These are phyloP conservation scores for Scopus umbretta DNA, from an alignment of 2,113 vertebrate genomes.

Conservation along the genomic window DNA sequence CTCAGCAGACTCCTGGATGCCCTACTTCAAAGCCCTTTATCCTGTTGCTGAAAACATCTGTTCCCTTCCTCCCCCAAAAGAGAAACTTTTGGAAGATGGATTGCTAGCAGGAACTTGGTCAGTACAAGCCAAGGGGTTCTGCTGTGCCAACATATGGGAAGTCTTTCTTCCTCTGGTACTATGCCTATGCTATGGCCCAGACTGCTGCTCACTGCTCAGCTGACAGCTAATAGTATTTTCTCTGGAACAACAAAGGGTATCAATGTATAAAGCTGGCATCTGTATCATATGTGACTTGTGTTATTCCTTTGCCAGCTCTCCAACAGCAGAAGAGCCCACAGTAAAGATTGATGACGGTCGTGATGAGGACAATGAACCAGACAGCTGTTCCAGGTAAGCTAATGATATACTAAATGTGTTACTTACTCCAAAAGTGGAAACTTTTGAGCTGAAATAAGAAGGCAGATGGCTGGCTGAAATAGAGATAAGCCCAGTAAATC, in stretches of 20 bases:
- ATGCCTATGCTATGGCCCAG: neutral
- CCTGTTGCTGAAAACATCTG: neutral
- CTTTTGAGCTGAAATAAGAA: neutral
- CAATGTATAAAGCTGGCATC: neutral
- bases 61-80: neutral
- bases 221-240: neutral
- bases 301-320: constrained; percentile 50
- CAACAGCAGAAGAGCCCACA: constrained; percentile 68
- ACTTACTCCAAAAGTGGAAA: neutral
- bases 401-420: neutral
- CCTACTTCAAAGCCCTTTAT: neutral
- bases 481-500: neutral
- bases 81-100: neutral
- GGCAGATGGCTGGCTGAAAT: neutral
- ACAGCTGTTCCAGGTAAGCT: constrained; percentile 78
- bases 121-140: neutral
- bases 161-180: neutral
- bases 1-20: neutral
- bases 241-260: neutral
- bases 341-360: constrained; percentile 85
- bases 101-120: neutral
- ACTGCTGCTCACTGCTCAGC: neutral
- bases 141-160: neutral
- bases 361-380: constrained; percentile 59
- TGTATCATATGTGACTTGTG: neutral